A percentile compares a stretch with the other conserved stretches of the same genome.
These are phyloP conservation scores for Sminthurinus aureus DNA, from an alignment of 2,888 invertebrate species.

Conservation along the genomic window DNA sequence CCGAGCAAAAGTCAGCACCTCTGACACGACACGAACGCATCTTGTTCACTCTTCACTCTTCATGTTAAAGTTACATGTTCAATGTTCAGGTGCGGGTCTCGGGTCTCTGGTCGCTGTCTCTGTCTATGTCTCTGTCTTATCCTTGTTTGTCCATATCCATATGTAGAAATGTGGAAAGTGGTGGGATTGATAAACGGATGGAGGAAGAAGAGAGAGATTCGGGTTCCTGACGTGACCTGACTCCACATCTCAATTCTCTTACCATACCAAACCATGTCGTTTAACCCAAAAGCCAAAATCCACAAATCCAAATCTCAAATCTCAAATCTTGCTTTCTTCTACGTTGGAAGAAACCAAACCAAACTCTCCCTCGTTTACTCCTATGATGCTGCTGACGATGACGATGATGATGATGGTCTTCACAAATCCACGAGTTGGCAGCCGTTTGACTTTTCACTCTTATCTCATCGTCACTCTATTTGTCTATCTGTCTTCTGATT, in stretches of 20 bases:
- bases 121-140: too few species aligned
- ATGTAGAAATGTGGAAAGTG: slow-evolving; percentile 19
- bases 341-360: neutral
- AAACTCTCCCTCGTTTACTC: neutral
- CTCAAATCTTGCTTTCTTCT: neutral
- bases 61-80: neutral
- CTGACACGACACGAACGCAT: too few species aligned
- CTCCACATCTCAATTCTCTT: slow-evolving; percentile 41
- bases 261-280: neutral
- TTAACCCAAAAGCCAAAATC: too few species aligned
- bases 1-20: too few species aligned
- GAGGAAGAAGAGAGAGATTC: slow-evolving; percentile 3
- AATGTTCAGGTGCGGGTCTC: neutral
- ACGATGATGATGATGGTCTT: neutral
- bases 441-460: slow-evolving; percentile 34
- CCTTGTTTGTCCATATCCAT: slow-evolving; percentile 52
- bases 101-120: too few species aligned
- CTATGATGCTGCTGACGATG: neutral
- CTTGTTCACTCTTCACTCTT: too few species aligned
- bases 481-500: slow-evolving; percentile 23
- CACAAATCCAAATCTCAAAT: neutral
- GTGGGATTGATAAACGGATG: slow-evolving; percentile 52
- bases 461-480: slow-evolving; percentile 8
- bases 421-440: slow-evolving; percentile 27
- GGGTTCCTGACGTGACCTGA: slow-evolving; percentile 57